Base-by-base conservation (phyloP, 2,888 invertebrate species). In the Idaea aversata region DNA sequence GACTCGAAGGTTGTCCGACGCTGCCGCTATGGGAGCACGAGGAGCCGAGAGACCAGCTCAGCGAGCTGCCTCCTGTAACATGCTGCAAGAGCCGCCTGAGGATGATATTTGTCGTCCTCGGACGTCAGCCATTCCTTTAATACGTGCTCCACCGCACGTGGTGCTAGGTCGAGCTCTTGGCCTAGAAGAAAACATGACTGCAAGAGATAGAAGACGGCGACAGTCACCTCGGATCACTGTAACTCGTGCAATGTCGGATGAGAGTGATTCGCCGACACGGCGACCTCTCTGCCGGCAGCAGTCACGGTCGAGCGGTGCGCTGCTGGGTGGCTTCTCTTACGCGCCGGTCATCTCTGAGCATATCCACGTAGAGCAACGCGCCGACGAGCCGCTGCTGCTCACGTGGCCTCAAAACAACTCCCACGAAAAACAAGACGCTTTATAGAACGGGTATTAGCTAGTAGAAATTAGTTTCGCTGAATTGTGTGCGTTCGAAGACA, bases 231-330 rank as follows among this genome's bases (percentile, higher is more conserved):
- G 95, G 65, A 96, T 96, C 65, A 93, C 96, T 7, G 96, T 96
- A 72, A 96, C 96, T 0, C 89, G 96, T 62, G 96, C 96, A 3
- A 95, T 94, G 91, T 96, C 96, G 16, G 96, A 96, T 77, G 96
- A 96, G 78, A 95, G 95, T 76, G 95, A 95, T 69, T 93, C 93
- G 0, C 94, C 93, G 34, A 93, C 94, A 35, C 86, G 91, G 13
- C 88, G 91, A 0, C 90, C 91, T 16, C 82, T 93, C 5, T 92
- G 93, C 68, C 87, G 92, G 1, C 93, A 93, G 74, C 93, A 93
- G 67, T 93, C 93, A 16, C 88, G 93, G 3, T 93, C 93, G 0
- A 92, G 91, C 65, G 91, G 92, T 4, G 95, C 88, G 85, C 94
- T 84, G 67, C 85, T 85, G 67, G 87, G 86, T 1, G 88, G 87